Conservation (phyloP, 2,888 invertebrate species). For the Oasisia sp. region DNA sequence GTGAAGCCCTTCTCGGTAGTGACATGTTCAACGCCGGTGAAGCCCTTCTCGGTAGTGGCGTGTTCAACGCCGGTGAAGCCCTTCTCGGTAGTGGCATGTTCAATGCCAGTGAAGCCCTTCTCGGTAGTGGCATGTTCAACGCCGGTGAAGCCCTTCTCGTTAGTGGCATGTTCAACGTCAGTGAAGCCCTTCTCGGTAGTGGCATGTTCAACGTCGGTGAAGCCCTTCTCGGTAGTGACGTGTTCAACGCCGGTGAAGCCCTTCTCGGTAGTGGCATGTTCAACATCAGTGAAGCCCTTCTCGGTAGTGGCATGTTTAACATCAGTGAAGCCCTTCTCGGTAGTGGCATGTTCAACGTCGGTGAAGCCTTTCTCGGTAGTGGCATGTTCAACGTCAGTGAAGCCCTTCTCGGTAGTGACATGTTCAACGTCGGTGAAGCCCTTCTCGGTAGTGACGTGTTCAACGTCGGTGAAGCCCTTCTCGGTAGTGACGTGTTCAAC, state of each 20-base stretch:
- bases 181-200: background rate
- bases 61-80: background rate
- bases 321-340: background rate
- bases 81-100: background rate
- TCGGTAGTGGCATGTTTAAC: background rate
- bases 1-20: background rate
- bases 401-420: background rate
- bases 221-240: background rate
- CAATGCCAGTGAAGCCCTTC: background rate
- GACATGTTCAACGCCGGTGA: background rate
- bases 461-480: background rate
- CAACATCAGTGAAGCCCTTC: background rate
- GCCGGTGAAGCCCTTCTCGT: background rate
- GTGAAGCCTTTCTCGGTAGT: background rate
- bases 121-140: background rate
- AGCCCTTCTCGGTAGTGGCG: background rate
- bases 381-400: background rate
- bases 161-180: background rate
- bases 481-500: background rate
- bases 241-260: background rate
- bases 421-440: background rate
- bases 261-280: background rate
- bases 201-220: background rate
- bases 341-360: background rate
- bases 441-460: background rate